phyloP scores from a whole-genome alignment of 2,113 vertebrate species.

The Macquaria ambigua region DNA sequence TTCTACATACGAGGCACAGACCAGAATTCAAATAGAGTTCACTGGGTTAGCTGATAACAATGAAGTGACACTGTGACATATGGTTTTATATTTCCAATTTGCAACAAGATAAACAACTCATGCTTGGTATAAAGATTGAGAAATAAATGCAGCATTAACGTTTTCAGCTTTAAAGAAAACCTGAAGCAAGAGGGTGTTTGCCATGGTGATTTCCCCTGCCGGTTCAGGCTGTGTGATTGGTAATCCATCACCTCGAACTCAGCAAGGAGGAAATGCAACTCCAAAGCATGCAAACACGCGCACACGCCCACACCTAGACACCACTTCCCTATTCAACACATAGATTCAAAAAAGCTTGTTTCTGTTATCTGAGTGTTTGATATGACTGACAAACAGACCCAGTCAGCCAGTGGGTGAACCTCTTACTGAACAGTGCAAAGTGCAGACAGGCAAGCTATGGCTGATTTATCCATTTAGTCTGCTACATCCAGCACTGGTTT shows the following conservation, averaged over 20 bases:
- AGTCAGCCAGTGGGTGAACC: slow-evolving; percentile 23
- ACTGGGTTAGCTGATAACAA: slow-evolving; percentile 3
- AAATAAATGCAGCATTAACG: slow-evolving; percentile 38
- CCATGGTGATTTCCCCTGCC: slow-evolving; percentile 61
- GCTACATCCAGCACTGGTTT: slow-evolving; percentile 34
- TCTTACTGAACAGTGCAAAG: background rate
- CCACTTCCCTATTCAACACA: slow-evolving; percentile 9
- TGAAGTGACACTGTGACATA: background rate
- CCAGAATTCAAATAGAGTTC: slow-evolving; percentile 32
- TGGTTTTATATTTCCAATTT: slow-evolving; percentile 34
- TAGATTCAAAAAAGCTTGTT: slow-evolving; percentile 30
- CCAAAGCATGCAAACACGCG: slow-evolving; percentile 22
- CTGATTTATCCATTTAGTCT: slow-evolving; percentile 33
- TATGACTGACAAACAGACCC: slow-evolving; percentile 19
- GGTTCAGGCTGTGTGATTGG: slow-evolving; percentile 40
- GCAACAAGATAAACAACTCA: slow-evolving; percentile 41
- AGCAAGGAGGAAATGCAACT: slow-evolving; percentile 47
- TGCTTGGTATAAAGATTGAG: background rate
- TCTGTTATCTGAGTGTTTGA: slow-evolving; percentile 22
- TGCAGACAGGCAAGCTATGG: slow-evolving; percentile 47
- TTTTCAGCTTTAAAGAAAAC: slow-evolving; percentile 43
- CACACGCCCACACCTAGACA: background rate
- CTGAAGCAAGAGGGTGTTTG: slow-evolving; percentile 35
- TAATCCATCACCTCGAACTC: slow-evolving; percentile 74
- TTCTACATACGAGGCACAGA: background rate